These are phyloP conservation scores for Lasioglossum albipes DNA, from an alignment of 1,140 invertebrate genomes.

Conservation along the genomic window DNA sequence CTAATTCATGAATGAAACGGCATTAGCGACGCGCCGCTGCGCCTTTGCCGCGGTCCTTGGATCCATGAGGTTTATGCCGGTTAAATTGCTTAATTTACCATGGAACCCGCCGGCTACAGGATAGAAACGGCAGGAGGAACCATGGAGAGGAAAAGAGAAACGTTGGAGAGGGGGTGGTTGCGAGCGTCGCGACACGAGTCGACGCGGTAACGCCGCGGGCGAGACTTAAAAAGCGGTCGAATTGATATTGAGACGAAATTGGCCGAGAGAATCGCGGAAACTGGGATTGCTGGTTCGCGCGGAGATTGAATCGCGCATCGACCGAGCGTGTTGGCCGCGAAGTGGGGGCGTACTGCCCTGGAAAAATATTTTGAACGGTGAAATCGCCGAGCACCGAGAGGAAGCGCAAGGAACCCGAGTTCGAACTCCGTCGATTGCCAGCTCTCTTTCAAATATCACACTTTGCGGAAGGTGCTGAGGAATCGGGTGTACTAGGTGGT, in stretches of 20 bases:
- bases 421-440: no score
- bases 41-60: slow-evolving; percentile 38
- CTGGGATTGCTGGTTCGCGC: not conserved
- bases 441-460: no score
- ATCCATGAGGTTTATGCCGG: slow-evolving; percentile 51
- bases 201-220: not conserved
- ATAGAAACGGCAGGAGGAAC: slow-evolving; percentile 19
- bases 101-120: slow-evolving; percentile 51
- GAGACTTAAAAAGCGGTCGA: slow-evolving; percentile 29
- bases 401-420: no score
- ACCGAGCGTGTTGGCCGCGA: not conserved
- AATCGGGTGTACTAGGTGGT: no score
- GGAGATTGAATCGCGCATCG: not conserved
- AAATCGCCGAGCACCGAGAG: no score
- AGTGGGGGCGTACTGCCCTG: no score
- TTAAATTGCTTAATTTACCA: slow-evolving; percentile 70
- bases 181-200: slow-evolving; percentile 5
- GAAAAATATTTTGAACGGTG: not conserved
- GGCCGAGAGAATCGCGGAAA: not conserved
- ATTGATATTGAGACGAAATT: slow-evolving; percentile 37
- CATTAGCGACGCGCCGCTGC: slow-evolving; percentile 67
- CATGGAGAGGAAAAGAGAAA: slow-evolving; percentile 3
- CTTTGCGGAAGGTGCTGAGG: no score
- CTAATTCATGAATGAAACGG: slow-evolving; percentile 61
- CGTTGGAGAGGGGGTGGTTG: no score